Evolutionary conservation across 2,888 invertebrate genomes (phyloP).

Genomic region (Leucophenga maculata): DNA sequence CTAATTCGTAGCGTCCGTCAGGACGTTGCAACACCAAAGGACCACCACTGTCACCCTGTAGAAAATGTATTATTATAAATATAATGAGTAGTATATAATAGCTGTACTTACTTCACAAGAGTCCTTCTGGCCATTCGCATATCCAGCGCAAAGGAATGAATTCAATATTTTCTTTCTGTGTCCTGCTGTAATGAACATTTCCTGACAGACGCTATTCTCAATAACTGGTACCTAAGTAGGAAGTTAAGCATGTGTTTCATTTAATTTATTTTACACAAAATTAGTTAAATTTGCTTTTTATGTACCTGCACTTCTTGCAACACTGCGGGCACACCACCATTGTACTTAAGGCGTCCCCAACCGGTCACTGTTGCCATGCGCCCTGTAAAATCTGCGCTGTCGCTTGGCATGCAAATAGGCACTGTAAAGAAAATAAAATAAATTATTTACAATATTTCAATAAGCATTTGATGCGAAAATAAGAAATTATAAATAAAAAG

Average conservation of each 20-base stretch:
- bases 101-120: slow-evolving; percentile 85
- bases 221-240: slow-evolving; percentile 84
- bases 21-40: slow-evolving; percentile 87
- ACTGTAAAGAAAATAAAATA: slow-evolving; percentile 73
- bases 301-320: slow-evolving; percentile 88
- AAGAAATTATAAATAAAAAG: too few relatives aligned
- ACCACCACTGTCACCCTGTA: slow-evolving; percentile 93
- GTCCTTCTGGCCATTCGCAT: slow-evolving; percentile 92
- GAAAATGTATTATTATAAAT: slow-evolving; percentile 35
- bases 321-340: slow-evolving; percentile 90
- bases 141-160: slow-evolving; percentile 93
- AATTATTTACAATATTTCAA: too few relatives aligned
- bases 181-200: slow-evolving; percentile 93
- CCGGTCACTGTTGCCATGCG: slow-evolving; percentile 92
- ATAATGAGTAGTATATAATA: neutral
- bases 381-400: slow-evolving; percentile 86
- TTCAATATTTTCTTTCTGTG: slow-evolving; percentile 89
- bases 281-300: neutral
- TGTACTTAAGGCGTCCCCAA: slow-evolving; percentile 93
- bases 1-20: slow-evolving; percentile 89
- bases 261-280: neutral
- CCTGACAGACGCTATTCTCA: slow-evolving; percentile 91
- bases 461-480: neutral
- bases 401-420: slow-evolving; percentile 91
- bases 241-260: neutral